Base-by-base conservation (phyloP, 1,140 invertebrate species). In the Orius laevigatus region DNA sequence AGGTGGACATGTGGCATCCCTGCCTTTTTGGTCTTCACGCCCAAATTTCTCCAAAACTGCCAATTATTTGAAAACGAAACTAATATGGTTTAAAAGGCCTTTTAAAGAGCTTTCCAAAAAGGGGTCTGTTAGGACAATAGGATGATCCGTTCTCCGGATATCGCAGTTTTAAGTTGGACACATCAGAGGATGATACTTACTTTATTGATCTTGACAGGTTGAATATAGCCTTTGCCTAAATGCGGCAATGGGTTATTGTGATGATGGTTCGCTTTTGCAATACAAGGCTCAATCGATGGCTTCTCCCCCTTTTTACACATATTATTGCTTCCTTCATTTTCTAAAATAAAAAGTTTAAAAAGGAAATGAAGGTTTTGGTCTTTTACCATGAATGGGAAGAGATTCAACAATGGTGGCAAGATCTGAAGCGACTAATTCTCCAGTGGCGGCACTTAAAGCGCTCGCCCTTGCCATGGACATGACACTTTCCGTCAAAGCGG, bases 401-500 rank as follows among this genome's bases (percentile, higher is more conserved):
- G 78, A 81, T 63, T 88, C 84, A 9, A 87, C 81, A 59, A 88
- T 87, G 18, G 84, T 87, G 1, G 82, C 83, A 46, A 89, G 66
- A 67, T 89, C 84, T 59, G 51, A 45, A 11, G 50, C 36, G 9
- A 46, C 12, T n/a, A 36, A 14, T 33, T 52, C 46, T 18, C 31
- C 42, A 38, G 74, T 71, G 11, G 79, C 72, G 18, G 77, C 71
- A 25, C 82, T 80, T 62, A 86, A 81, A 3, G 80, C 76, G 43
- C 83, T 79, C 10, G 86, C 83, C 48, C 87, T 78, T 34, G 80
- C 84, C 48, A 87, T 78, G 33, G 80, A 84, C 41, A 90, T 66
- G 50, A 92, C 75, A 60, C 74, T 82, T 57, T 94, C 88, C 4
- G 89, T 83, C 57, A 95, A 84, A 36, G 86, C 84, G 64, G 91